Evolutionary conservation across 2,888 invertebrate genomes (phyloP).

Genomic region (Sepiola atlantica): DNA sequence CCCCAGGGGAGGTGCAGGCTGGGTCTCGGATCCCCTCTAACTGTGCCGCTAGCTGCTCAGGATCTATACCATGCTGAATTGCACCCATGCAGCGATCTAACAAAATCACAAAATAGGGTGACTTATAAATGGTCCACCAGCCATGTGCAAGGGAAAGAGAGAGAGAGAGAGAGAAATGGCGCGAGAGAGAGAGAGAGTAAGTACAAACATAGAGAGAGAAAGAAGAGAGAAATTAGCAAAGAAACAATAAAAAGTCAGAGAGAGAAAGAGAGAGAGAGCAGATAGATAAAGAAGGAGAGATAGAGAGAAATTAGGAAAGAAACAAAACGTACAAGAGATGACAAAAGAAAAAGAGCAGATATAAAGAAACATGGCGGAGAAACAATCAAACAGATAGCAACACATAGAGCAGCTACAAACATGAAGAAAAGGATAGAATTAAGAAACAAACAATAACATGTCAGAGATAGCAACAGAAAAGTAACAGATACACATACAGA

Average conservation of each 20-base stretch:
- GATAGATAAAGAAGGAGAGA: neutral
- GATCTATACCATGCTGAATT: conserved; percentile 68
- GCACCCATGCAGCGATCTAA: conserved; percentile 48
- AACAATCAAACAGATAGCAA: too few species aligned
- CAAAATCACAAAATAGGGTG: conserved; percentile 34
- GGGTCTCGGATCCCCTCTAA: conserved; percentile 69
- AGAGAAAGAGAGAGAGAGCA: neutral
- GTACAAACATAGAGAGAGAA: neutral
- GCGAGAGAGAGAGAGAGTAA: conserved; percentile 35
- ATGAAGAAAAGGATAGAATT: too few species aligned
- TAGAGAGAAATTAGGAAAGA: neutral
- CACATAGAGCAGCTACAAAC: too few species aligned
- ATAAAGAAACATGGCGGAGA: too few species aligned
- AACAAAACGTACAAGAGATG: too few species aligned
- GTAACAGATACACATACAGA: too few species aligned
- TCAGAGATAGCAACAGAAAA: too few species aligned
- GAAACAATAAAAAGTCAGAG: neutral
- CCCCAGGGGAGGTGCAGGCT: conserved; percentile 64
- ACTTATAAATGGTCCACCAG: conserved; percentile 19
- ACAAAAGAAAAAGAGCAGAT: too few species aligned
- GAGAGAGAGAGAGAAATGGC: conserved; percentile 12
- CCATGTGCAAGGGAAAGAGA: conserved; percentile 11
- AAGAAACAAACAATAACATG: too few species aligned
- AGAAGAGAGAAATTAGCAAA: neutral
- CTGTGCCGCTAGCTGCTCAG: conserved; percentile 69